Conservation (phyloP, 2,888 invertebrate genomes). For the Mesochorus sp. region DNA sequence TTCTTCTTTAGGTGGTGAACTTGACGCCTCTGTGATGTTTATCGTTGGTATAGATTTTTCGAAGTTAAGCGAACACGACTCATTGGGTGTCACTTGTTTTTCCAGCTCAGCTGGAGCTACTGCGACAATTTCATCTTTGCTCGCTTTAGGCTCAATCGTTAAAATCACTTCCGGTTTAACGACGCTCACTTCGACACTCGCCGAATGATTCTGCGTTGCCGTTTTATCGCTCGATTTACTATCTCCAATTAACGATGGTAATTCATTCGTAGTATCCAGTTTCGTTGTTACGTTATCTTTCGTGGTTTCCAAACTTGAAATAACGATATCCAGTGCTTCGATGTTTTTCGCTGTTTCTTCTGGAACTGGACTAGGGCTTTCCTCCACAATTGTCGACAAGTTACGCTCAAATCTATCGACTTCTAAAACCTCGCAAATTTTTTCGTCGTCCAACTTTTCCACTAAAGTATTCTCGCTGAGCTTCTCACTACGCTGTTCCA, state of each 20-base stretch:
- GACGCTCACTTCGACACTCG: neutral
- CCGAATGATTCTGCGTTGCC: neutral
- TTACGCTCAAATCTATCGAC: constrained; percentile 40
- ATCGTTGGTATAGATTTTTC: constrained; percentile 66
- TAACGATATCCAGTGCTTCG: constrained; percentile 2
- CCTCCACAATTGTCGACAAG: constrained; percentile 56
- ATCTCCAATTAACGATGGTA: neutral
- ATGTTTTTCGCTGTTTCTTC: constrained; percentile 35
- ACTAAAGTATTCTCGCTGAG: constrained; percentile 33
- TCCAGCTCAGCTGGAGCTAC: neutral
- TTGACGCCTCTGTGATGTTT: constrained; percentile 62
- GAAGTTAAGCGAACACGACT: constrained; percentile 32
- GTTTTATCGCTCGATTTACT: constrained; percentile 3
- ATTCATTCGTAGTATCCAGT: neutral
- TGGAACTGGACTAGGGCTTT: constrained; percentile 30
- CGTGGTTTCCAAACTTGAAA: neutral
- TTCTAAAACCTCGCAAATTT: constrained; percentile 55
- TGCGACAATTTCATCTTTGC: neutral
- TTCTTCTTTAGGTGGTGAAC: constrained; percentile 7
- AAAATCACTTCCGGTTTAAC: constrained; percentile 31
- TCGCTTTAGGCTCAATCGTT: neutral
- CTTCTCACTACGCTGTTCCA: constrained; percentile 22
- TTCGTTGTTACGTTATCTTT: neutral
- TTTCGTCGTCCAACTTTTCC: constrained; percentile 67
- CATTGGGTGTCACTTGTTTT: neutral